phyloP scores from a whole-genome alignment of 1,140 invertebrate genomes.

The Diorhabda sublineata region DNA sequence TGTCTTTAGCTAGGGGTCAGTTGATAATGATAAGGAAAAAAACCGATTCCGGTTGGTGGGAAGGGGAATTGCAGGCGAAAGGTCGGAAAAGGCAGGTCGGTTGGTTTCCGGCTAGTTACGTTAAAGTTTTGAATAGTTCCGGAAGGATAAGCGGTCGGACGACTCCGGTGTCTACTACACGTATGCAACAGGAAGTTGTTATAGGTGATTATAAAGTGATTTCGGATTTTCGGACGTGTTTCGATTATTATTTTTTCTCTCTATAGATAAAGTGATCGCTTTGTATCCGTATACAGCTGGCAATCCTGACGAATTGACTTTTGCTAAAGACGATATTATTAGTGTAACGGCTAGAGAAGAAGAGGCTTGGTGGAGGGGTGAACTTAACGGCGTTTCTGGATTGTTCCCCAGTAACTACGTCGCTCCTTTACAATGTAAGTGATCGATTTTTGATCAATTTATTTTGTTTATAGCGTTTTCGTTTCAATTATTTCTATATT shows the following conservation, averaged over 20 bases:
- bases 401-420: constrained; percentile 93
- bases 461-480: neutral
- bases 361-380: constrained; percentile 94
- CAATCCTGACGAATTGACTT: constrained; percentile 91
- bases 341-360: constrained; percentile 87
- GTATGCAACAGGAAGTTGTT: constrained; percentile 58
- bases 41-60: constrained; percentile 97
- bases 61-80: constrained; percentile 95
- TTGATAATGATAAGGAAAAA: constrained; percentile 95
- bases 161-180: constrained; percentile 61
- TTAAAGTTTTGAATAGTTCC: constrained; percentile 72
- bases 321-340: constrained; percentile 92
- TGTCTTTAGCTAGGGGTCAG: constrained; percentile 88
- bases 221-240: no score
- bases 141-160: constrained; percentile 66
- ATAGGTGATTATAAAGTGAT: constrained; percentile 42
- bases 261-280: constrained; percentile 84
- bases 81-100: constrained; percentile 93
- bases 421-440: constrained; percentile 61
- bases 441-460: constrained; percentile 20
- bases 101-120: constrained; percentile 97
- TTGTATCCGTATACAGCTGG: constrained; percentile 89
- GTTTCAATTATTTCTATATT: constrained; percentile 1
- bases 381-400: constrained; percentile 79
- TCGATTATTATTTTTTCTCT: neutral